Conservation (phyloP, 2,113 vertebrate species). For the Zosterops borbonicus region DNA sequence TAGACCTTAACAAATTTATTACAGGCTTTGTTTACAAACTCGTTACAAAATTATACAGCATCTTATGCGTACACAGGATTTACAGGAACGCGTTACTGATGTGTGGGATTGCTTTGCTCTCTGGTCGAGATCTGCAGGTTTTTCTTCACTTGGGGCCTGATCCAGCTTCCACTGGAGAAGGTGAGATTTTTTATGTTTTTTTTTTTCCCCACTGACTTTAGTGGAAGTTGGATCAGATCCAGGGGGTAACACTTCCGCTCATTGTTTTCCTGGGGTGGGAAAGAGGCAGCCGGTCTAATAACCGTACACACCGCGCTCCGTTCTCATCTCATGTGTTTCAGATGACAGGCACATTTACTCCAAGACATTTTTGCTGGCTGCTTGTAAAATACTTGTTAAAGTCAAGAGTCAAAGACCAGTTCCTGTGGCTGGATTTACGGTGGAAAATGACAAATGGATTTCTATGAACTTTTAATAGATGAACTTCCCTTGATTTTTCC, state of each 20-base stretch:
- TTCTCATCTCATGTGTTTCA: constrained; percentile 27
- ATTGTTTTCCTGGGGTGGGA: constrained; percentile 29
- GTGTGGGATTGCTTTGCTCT: not conserved
- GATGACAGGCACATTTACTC: not conserved
- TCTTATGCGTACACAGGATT: constrained; percentile 19
- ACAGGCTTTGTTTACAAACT: constrained; percentile 59
- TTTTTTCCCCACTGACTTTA: not conserved
- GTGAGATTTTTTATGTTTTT: not conserved
- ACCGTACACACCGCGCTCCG: not conserved
- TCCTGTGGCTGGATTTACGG: not conserved
- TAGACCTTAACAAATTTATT: constrained; percentile 59
- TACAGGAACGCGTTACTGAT: not conserved
- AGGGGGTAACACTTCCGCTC: constrained; percentile 49
- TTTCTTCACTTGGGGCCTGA: not conserved
- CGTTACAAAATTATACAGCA: constrained; percentile 63
- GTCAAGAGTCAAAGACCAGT: not conserved
- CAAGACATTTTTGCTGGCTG: not conserved
- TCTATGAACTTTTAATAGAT: not conserved
- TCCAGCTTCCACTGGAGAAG: not conserved
- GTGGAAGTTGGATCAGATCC: constrained; percentile 1
- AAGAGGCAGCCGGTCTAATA: not conserved
- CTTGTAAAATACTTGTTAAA: not conserved
- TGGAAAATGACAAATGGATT: not conserved
- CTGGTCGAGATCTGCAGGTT: not conserved
- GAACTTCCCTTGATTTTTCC: not conserved